Evolutionary conservation across 2,113 vertebrate genomes (phyloP).

Genomic region (Catharus minimus): DNA sequence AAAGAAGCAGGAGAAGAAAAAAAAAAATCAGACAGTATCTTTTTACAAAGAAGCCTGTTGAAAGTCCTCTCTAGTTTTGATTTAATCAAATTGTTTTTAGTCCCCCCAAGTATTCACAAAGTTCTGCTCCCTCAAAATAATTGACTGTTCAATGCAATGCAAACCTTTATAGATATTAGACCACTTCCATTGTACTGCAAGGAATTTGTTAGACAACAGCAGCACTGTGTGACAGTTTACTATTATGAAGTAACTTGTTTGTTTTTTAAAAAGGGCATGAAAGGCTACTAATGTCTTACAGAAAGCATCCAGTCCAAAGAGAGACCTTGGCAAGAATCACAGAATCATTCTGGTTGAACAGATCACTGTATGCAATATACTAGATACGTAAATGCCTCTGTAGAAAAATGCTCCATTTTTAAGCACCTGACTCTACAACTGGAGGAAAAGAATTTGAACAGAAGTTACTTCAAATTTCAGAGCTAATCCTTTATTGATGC

Average conservation of each 20-base stretch:
- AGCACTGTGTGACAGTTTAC: neutral
- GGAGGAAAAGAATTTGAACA: neutral
- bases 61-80: neutral
- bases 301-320: neutral
- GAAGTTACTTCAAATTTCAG: neutral
- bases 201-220: neutral
- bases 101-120: neutral
- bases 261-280: neutral
- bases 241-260: neutral
- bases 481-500: neutral
- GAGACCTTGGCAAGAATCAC: neutral
- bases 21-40: neutral
- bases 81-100: neutral
- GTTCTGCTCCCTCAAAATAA: neutral
- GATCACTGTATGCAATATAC: neutral
- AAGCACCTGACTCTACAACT: neutral
- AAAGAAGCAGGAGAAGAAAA: neutral
- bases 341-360: neutral
- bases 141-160: neutral
- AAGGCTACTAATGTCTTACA: neutral
- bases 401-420: neutral
- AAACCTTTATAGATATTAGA: neutral
- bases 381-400: neutral
- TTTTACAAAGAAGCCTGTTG: neutral
- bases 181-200: neutral